A percentile compares a stretch with the other conserved stretches of the same genome.
phyloP scores from a whole-genome alignment of 2,797 vertebrate genomes.

The Ispidina lecontei region DNA sequence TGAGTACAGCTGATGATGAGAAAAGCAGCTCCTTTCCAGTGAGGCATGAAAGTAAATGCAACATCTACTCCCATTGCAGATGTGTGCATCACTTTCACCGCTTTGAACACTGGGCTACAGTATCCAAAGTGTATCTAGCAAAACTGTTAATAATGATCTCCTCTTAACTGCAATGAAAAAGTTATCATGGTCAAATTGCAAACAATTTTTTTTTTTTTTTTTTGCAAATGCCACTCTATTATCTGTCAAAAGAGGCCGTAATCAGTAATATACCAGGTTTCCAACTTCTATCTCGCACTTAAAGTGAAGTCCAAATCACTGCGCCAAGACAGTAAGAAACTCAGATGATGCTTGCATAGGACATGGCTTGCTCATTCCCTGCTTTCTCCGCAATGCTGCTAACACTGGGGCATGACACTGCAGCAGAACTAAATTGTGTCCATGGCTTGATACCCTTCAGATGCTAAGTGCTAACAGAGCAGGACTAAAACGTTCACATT shows the following conservation, averaged over 20 bases:
- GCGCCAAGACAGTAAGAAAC: neutral
- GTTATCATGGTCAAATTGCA: neutral
- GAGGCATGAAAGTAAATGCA: neutral
- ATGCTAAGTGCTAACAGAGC: neutral
- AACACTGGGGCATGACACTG: neutral
- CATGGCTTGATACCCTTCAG: neutral
- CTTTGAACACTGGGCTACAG: neutral
- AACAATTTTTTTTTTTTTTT: neutral
- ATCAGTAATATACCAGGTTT: neutral
- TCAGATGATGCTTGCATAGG: neutral
- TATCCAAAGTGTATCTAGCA: neutral
- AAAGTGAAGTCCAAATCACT: neutral
- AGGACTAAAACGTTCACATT: neutral
- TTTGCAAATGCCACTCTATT: neutral
- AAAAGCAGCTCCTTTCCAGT: neutral
- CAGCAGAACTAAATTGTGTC: neutral
- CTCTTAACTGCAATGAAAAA: neutral
- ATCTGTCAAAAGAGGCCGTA: neutral
- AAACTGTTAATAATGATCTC: neutral
- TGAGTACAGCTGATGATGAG: neutral
- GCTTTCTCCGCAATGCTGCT: neutral
- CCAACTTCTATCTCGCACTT: neutral
- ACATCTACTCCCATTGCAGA: neutral
- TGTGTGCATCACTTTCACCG: neutral
- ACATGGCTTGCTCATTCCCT: neutral